Conservation (phyloP, 1,140 invertebrate genomes). For the Drosophila prosaltans region DNA sequence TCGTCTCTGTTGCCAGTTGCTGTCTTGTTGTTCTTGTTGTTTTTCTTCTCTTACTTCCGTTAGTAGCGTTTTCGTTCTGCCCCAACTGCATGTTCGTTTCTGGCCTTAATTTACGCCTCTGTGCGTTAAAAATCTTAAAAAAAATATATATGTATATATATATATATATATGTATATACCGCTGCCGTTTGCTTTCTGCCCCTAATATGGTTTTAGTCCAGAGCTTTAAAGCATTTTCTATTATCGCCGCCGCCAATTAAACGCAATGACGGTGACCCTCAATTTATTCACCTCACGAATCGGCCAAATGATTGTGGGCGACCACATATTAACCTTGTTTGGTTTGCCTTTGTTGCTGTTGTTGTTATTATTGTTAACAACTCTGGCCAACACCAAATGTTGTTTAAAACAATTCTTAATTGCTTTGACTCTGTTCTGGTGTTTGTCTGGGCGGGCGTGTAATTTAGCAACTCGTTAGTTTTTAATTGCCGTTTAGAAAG, state of each 20-base stretch:
- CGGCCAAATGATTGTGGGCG: conserved; percentile 6
- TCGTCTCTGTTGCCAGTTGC: not conserved
- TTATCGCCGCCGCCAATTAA: conserved; percentile 41
- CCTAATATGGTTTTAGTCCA: conserved; percentile 62
- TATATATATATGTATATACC: conserved; percentile 22
- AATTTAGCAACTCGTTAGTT: conserved; percentile 25
- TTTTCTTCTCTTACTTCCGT: conserved; percentile 20
- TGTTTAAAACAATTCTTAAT: conserved; percentile 47
- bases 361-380: no score
- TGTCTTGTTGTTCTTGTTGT: not conserved
- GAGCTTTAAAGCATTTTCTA: conserved; percentile 44
- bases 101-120: conserved; percentile 76
- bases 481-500: conserved; percentile 23
- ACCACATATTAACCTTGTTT: conserved; percentile 43
- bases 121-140: conserved; percentile 16
- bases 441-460: conserved; percentile 4
- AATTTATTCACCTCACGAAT: conserved; percentile 24
- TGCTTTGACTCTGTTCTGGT: conserved; percentile 32
- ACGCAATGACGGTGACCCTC: conserved; percentile 70
- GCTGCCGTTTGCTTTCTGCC: conserved; percentile 51
- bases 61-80: conserved; percentile 15
- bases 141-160: not conserved
- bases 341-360: conserved; percentile 13
- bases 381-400: conserved; percentile 17
- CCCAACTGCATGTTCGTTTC: conserved; percentile 41